These are phyloP conservation scores for Cyprinodon brontotheroides DNA, from an alignment of 2,113 vertebrate species.

Conservation along the genomic window DNA sequence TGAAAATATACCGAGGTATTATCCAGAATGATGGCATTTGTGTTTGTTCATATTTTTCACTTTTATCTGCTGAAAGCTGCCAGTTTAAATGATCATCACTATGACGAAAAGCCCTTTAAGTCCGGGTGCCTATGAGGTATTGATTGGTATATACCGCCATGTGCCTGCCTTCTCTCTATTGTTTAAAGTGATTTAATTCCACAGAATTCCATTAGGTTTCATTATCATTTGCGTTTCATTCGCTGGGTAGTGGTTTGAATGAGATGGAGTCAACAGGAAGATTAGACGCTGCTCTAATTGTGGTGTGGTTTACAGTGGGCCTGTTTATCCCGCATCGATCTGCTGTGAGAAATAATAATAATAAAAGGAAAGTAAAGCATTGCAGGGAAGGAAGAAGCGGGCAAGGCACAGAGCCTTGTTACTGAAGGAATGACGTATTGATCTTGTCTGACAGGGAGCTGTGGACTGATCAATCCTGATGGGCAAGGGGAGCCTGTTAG, in stretches of 20 bases:
- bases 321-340: slow-evolving; percentile 85
- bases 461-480: slow-evolving; percentile 86
- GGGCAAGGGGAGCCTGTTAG: slow-evolving; percentile 80
- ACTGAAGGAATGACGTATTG: slow-evolving; percentile 95
- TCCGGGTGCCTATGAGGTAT: slow-evolving; percentile 35
- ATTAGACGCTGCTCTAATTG: slow-evolving; percentile 85
- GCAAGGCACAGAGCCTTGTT: slow-evolving; percentile 75
- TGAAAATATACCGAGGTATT: not conserved
- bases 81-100: slow-evolving; percentile 20
- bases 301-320: slow-evolving; percentile 85
- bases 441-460: slow-evolving; percentile 88
- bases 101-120: slow-evolving; percentile 23
- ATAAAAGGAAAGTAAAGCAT: slow-evolving; percentile 84
- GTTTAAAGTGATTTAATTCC: slow-evolving; percentile 68
- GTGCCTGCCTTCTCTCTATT: slow-evolving; percentile 49
- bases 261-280: slow-evolving; percentile 74
- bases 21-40: not conserved
- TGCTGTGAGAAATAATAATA: slow-evolving; percentile 81
- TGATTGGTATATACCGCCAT: slow-evolving; percentile 47
- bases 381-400: slow-evolving; percentile 73
- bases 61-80: slow-evolving; percentile 36
- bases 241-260: slow-evolving; percentile 46
- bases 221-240: slow-evolving; percentile 73
- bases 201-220: slow-evolving; percentile 69
- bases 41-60: slow-evolving; percentile 5